Evolutionary conservation across 2,797 vertebrate genomes (phyloP), one percentile per base, ranked within the genome.

Genomic region (Orestias chungarensis): DNA sequence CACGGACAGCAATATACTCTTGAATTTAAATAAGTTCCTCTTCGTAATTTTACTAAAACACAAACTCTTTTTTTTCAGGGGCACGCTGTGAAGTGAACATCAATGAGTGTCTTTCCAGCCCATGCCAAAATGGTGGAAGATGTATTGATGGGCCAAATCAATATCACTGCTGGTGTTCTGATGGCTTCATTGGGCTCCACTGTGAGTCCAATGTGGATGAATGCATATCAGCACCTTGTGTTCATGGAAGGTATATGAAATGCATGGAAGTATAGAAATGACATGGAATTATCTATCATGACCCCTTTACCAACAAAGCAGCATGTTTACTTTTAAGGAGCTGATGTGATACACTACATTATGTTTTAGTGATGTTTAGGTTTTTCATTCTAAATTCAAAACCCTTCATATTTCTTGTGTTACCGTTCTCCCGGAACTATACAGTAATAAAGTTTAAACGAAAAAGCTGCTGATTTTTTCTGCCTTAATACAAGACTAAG

Each of bases 231-330:
- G 91, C 88, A 71, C 95, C 94, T 82, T 96, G 95, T 94, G 91
- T 95, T 87, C 94, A 94, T 68, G 96, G 95, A 93, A 96, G 95
- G 95, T 96, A 91, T 29, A n/a, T n/a, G n/a, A n/a, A n/a, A n/a
- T n/a, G n/a, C n/a, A n/a, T n/a, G n/a, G 83, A 91, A 33, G 3
- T 17, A 76, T 82, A 72, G 71, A 91, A 89, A 81, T 68, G 74
- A 88, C 83, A 85, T 87, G 80, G 84, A 91, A 91, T 87, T 64
- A 65, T 92, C 91, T 87, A 86, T 90, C 94, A 95, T 95, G 90
- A 87, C 14, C 61, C 82, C 35, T 87, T 90, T 79, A 85, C 23
- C 76, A 70, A 50, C 78, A 79, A 82, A 69, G 86, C 91, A 91
- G 92, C 85, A 90, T 89, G 91, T 91, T 62, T 66, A 80, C 89